Conservation (phyloP, 1,140 invertebrate genomes). For the Lordiphosa clarofinis region DNA sequence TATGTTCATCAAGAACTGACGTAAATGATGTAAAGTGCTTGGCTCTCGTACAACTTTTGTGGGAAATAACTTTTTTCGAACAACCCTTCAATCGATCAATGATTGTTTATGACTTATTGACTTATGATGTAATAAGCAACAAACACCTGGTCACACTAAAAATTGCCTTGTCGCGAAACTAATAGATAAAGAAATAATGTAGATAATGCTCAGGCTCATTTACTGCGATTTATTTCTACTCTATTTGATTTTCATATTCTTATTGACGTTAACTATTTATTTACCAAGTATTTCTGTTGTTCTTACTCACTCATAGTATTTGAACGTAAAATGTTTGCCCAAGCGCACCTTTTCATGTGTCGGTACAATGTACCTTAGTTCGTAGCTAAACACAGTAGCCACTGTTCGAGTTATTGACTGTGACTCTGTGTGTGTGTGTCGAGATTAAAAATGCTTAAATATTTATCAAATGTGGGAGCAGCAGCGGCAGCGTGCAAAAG, state of each 20-base stretch:
- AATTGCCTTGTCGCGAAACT: too few species aligned
- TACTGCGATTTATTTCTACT: not conserved
- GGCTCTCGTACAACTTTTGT: too few species aligned
- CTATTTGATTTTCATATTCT: slow-evolving; percentile 16
- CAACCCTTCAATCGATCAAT: too few species aligned
- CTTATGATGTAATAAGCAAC: too few species aligned
- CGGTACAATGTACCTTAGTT: slow-evolving; percentile 48
- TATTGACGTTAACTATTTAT: not conserved
- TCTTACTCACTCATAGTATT: slow-evolving; percentile 16
- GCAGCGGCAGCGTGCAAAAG: slow-evolving; percentile 70
- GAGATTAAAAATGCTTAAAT: slow-evolving; percentile 71
- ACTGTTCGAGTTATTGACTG: slow-evolving; percentile 17
- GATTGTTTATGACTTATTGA: too few species aligned
- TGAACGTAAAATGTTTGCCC: slow-evolving; percentile 49
- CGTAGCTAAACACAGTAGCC: slow-evolving; percentile 66
- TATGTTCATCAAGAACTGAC: too few species aligned
- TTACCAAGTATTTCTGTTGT: slow-evolving; percentile 16
- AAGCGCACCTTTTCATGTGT: slow-evolving; percentile 53
- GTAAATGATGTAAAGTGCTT: too few species aligned
- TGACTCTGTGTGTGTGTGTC: slow-evolving; percentile 4
- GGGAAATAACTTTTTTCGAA: too few species aligned
- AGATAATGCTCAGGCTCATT: too few species aligned
- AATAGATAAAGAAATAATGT: too few species aligned
- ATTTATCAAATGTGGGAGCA: slow-evolving; percentile 77
- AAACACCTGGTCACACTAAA: too few species aligned